phyloP scores from a whole-genome alignment of 2,113 vertebrate genomes.

The Microtus ochrogaster region DNA sequence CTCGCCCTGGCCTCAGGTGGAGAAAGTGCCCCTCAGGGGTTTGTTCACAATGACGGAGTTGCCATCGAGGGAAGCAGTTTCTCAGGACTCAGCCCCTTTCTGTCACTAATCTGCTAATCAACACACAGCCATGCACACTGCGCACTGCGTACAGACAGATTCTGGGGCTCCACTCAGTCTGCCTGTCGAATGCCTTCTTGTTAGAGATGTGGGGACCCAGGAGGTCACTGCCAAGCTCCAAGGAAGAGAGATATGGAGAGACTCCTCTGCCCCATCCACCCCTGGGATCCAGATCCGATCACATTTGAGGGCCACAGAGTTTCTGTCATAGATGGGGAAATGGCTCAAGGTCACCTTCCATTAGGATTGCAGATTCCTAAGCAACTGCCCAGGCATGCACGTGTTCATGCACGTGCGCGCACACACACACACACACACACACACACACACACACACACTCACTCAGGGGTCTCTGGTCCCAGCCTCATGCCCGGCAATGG shows the following conservation, averaged over 20 bases:
- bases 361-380: not conserved
- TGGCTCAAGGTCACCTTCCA: not conserved
- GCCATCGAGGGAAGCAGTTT: not conserved
- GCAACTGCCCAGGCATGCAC: too few species aligned
- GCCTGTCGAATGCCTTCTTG: accelerated
- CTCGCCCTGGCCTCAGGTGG: too few species aligned
- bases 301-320: too few species aligned
- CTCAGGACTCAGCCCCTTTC: not conserved
- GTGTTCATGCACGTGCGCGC: too few species aligned
- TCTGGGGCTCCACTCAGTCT: not conserved
- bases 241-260: too few species aligned
- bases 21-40: not conserved
- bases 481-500: not conserved
- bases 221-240: accelerated
- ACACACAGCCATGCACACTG: too few species aligned
- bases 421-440: too few species aligned
- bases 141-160: not conserved
- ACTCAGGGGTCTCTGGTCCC: not conserved
- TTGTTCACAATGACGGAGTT: not conserved
- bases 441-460: too few species aligned
- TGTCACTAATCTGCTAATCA: not conserved
- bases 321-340: not conserved
- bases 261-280: accelerated
- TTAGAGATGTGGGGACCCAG: not conserved
- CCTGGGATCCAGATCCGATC: not conserved